These are phyloP conservation scores for Parazoanthus atlanticus DNA, from an alignment of 92 coral and sea anemone species.

Conservation along the genomic window DNA sequence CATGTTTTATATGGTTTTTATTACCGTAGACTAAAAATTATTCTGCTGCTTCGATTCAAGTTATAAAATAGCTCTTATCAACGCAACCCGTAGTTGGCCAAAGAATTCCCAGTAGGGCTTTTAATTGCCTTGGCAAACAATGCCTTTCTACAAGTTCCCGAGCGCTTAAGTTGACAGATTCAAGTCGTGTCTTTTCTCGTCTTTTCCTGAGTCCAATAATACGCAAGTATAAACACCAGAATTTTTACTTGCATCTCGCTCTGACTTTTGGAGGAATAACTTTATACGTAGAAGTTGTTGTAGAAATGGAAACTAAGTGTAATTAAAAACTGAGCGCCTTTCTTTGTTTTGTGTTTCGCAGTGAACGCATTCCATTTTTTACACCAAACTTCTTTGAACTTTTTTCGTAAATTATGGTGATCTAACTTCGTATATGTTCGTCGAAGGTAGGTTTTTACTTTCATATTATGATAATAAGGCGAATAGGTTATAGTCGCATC, in stretches of 20 bases:
- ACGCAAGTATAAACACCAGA: not conserved
- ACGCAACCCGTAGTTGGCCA: constrained; percentile 41
- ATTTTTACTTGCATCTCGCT: not conserved
- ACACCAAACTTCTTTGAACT: not conserved
- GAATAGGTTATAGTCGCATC: constrained; percentile 71
- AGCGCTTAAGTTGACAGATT: constrained; percentile 33
- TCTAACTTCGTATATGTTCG: not conserved
- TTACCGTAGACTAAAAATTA: not conserved
- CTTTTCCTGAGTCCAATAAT: not conserved
- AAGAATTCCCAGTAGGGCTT: constrained; percentile 65
- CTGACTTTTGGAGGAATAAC: constrained; percentile 28
- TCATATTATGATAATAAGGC: constrained; percentile 85
- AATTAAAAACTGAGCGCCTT: constrained; percentile 34
- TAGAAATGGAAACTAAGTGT: constrained; percentile 24
- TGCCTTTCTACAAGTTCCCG: constrained; percentile 46
- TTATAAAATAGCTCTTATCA: constrained; percentile 48
- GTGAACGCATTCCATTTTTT: constrained; percentile 26
- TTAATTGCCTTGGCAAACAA: constrained; percentile 75
- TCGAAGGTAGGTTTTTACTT: constrained; percentile 26
- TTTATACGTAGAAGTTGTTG: constrained; percentile 6
- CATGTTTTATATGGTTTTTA: not conserved
- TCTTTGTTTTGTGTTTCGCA: constrained; percentile 43
- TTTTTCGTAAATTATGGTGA: not conserved
- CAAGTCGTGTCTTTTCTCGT: constrained; percentile 13
- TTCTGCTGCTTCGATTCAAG: not conserved